Evolutionary conservation across 2,888 invertebrate genomes (phyloP), one percentile per base, ranked within the genome.

Genomic region (Thumatha senex): DNA sequence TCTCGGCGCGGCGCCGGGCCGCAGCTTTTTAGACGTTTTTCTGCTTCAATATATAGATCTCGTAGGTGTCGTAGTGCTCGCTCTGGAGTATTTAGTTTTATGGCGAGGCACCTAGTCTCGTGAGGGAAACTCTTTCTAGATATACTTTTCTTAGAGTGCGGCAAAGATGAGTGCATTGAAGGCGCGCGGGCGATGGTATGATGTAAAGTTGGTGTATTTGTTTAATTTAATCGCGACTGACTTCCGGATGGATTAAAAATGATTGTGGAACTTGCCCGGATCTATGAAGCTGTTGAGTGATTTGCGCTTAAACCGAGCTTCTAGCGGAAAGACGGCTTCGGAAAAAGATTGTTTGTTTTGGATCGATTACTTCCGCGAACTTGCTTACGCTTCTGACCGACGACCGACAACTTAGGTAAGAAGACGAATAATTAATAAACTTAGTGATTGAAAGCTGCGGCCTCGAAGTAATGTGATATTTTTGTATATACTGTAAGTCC

Each of bases 391-490:
- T 88, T 89, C 82, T 78, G 82, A 82, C 82, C 80, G 67, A 78
- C 73, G 70, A 80, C 76, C 71, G 74, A 78, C 77, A 74, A 84
- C 80, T 82, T 86, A 89, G 85, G 79, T 89, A 86, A 84, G 84
- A 84, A 83, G 84, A 88, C 75, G 80, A 84, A 80, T 84, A 82
- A 86, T 74, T 87, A 85, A 83, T 84, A 57, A 76, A 87, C 82
- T 90, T 86, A 89, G 87, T 82, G 82, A 86, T 76, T 86, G 86
- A 89, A 91, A 90, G 91, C 90, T 90, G 91, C 91, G 91, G 91
- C 91, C 91, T 91, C 90, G 89, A 90, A 89, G 87, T 90, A 88
- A 88, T 91, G 91, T 91, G 91, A 91, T 91, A 91, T 91, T 90
- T 91, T 90, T 91, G 91, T 91, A 91, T 89, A 91, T 90, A 89